Evolutionary conservation across 1,140 invertebrate species (phyloP).

Genomic region (Drosophila jambulina): DNA sequence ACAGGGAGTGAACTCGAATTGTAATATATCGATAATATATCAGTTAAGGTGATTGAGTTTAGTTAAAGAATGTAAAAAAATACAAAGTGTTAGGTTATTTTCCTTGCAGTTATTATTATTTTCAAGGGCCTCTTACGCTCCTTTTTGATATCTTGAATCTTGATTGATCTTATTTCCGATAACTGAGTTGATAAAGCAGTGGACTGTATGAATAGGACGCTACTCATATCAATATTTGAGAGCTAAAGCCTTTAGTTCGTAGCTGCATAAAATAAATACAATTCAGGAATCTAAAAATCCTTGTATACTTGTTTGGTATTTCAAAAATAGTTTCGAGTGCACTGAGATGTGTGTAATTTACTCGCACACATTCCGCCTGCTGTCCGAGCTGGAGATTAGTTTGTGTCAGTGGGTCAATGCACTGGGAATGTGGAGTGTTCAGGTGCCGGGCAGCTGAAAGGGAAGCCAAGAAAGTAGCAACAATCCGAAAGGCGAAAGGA

Average conservation of each 20-base stretch:
- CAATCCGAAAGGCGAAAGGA: constrained; percentile 46
- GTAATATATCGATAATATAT: constrained; percentile 1
- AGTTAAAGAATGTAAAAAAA: neutral
- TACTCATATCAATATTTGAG: neutral
- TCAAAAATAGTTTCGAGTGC: neutral
- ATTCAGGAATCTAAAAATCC: neutral
- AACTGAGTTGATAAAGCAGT: neutral
- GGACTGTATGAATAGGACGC: too few relatives aligned
- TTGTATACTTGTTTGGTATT: neutral
- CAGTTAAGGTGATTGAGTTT: neutral
- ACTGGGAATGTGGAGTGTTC: constrained; percentile 33
- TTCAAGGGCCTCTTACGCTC: neutral
- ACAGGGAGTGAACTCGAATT: neutral
- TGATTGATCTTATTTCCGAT: neutral
- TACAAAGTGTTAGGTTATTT: neutral
- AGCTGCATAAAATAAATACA: neutral
- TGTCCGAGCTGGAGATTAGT: constrained; percentile 30
- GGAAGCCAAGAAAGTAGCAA: constrained; percentile 29
- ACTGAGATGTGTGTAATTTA: constrained; percentile 1
- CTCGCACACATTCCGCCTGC: constrained; percentile 1
- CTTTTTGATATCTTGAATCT: too few relatives aligned
- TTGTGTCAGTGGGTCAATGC: constrained; percentile 75
- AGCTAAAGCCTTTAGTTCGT: too few relatives aligned
- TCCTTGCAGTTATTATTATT: neutral
- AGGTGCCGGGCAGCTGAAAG: neutral